Conservation (phyloP, 2,113 vertebrate species). For the Phaethon lepturus region DNA sequence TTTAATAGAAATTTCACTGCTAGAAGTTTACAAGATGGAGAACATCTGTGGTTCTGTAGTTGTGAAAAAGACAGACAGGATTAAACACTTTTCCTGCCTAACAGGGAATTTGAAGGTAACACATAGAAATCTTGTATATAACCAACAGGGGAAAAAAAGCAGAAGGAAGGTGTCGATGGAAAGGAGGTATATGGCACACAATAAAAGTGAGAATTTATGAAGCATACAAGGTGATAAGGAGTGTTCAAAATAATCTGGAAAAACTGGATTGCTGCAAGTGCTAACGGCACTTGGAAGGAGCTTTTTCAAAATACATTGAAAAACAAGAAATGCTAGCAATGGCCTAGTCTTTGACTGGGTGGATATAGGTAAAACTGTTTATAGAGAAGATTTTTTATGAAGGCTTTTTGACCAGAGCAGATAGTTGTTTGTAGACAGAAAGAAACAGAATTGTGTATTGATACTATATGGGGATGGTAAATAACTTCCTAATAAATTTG, state of each 20-base stretch:
- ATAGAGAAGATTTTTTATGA: not conserved
- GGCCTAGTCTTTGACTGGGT: not conserved
- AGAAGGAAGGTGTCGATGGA: not conserved
- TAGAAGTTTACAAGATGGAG: not conserved
- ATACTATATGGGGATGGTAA: not conserved
- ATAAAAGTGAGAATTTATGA: conserved; percentile 30
- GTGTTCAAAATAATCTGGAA: conserved; percentile 9
- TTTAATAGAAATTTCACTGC: not conserved
- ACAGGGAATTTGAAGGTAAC: not conserved
- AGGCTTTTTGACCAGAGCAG: not conserved
- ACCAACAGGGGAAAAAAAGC: rapidly evolving
- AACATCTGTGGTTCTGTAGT: not conserved
- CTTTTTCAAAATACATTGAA: not conserved
- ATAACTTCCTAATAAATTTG: not conserved
- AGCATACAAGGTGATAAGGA: conserved; percentile 16
- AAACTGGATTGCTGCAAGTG: conserved; percentile 17
- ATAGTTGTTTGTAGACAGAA: not conserved
- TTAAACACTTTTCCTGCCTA: not conserved
- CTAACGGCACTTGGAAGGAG: not conserved
- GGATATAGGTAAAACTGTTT: not conserved
- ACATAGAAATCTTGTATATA: not conserved
- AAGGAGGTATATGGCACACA: not conserved
- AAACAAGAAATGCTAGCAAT: not conserved
- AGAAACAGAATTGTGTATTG: not conserved
- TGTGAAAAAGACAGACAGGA: not conserved